These are phyloP conservation scores for rabbit (Oryctolagus cuniculus) DNA, from an alignment of 2,113 vertebrate species.

Conservation along the genomic window DNA sequence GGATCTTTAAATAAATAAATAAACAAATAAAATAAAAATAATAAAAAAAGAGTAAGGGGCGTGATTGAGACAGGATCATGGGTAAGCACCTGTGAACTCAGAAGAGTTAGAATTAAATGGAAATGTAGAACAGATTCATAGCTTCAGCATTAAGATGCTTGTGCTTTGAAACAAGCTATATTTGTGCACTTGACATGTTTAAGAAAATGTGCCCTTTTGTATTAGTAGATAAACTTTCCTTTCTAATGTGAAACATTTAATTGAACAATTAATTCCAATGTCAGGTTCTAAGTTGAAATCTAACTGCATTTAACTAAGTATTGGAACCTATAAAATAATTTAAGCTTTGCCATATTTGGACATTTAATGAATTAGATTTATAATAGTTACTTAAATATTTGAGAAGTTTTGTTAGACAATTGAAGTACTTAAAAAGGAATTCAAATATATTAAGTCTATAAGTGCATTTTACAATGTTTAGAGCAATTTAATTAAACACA, in stretches of 20 bases:
- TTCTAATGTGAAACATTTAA: not conserved
- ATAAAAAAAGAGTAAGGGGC: not conserved
- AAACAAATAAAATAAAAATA: too few relatives aligned
- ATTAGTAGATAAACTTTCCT: slow-evolving; percentile 19
- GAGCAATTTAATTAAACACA: slow-evolving; percentile 78
- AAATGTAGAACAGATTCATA: not conserved
- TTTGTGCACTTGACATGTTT: not conserved
- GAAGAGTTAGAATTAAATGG: not conserved
- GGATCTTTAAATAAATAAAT: too few relatives aligned
- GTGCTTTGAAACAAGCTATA: slow-evolving; percentile 19
- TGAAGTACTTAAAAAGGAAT: slow-evolving; percentile 70
- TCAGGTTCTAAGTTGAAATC: slow-evolving; percentile 53
- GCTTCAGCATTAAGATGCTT: not conserved
- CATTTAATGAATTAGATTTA: slow-evolving; percentile 62
- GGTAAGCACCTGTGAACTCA: not conserved
- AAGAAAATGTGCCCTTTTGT: slow-evolving; percentile 1
- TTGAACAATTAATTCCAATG: slow-evolving; percentile 26
- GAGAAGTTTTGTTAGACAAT: slow-evolving; percentile 64
- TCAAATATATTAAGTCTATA: slow-evolving; percentile 66
- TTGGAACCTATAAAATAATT: slow-evolving; percentile 29
- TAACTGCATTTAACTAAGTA: slow-evolving; percentile 43
- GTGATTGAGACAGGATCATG: not conserved
- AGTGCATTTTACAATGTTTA: slow-evolving; percentile 70
- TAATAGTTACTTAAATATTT: slow-evolving; percentile 56
- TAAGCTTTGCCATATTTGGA: slow-evolving; percentile 46